Evolutionary conservation across 2,113 vertebrate genomes (phyloP), one percentile per base, ranked within the genome.

Genomic region (Barnardius zonarius): DNA sequence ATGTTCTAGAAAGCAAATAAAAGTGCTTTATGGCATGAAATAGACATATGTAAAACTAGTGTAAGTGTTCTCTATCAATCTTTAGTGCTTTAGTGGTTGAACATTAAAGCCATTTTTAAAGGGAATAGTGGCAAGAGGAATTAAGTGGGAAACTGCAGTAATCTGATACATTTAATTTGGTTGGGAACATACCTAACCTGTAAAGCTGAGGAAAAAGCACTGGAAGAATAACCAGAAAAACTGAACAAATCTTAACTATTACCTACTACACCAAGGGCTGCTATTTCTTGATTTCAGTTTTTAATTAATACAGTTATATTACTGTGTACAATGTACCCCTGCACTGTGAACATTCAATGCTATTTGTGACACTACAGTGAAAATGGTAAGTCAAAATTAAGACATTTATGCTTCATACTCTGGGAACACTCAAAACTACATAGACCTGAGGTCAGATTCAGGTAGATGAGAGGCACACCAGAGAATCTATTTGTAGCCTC

Each of bases 401-500:
- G 3, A 35, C 67, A 35, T 49, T 8, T n/a, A 77, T 75, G 15
- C 3, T 20, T 10, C 19, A 16, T 33, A 27, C 14, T 39, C 55
- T 17, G 72, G 35, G 30, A 52, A 52, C 10, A 22, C 17, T 33
- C 28, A 28, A 52, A 9, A 24, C 13, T 16, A 37, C 6, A 1
- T 0, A 6, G 61, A 31, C 9, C 11, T 9, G 33, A 25, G 44
- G n/a, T 3, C 81, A 83, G 51, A 37, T 54, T 41, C 1, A 3
- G 39, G 55, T 20, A 61, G n/a, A 39, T 75, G 3, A 0, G 27
- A 41, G 10, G 46, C 49, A 48, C 18, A 14, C 5, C 28, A 23
- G 8, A 23, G 46, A 68, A 35, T 5, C 11, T 61, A 6, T 62
- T 41, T 1, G 0, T 5, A 68, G 59, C 44, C 16, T 2, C 0